Evolutionary conservation across 2,113 vertebrate genomes (phyloP), one percentile per base, ranked within the genome.

Genomic region (Corythaixoides concolor): DNA sequence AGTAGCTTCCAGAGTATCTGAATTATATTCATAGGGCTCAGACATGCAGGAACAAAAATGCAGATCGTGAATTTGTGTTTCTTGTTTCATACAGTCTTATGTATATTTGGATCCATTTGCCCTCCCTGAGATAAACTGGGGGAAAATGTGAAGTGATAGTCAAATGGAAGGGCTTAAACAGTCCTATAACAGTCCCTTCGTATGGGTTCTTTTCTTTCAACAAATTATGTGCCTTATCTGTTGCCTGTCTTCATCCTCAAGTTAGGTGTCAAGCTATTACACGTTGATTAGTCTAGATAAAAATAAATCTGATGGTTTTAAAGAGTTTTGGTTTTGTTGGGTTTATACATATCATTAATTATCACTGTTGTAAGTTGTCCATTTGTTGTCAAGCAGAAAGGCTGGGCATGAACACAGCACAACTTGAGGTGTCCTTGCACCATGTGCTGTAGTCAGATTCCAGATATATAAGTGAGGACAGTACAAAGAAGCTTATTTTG

Each of bases 61-160:
- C 2, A 2, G 28, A 75, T 45, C 1, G 0, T 59, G 4, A 27
- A 8, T 15, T 30, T 35, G 2, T 58, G 17, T 78, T 85, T 78
- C 27, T 83, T 82, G 16, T 75, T 78, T 85, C 22, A 11, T 59
- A 33, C 2, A 7, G 9, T 73, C 63, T 5, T 9, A 28, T 49
- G 49, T 27, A 43, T 35, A 28, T 79, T 60, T 63, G 56, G 22
- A 73, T 85, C 9, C 3, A 4, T 53, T 66, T 83, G 12, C 9
- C 17, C 14, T 84, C 8, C 19, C n/a, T 67, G 21, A 56, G 16
- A 39, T 83, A 23, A 68, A n/a, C 12, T 35, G 49, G 10, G 62
- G 59, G 21, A n/a, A 45, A 45, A 22, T 12, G 16, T 2, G 12
- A 63, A 63, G 62, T 75, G 32, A 15, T 14, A 5, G 30, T 56